Conservation (phyloP, 2,888 invertebrate genomes). For the Isotomurus palustris region DNA sequence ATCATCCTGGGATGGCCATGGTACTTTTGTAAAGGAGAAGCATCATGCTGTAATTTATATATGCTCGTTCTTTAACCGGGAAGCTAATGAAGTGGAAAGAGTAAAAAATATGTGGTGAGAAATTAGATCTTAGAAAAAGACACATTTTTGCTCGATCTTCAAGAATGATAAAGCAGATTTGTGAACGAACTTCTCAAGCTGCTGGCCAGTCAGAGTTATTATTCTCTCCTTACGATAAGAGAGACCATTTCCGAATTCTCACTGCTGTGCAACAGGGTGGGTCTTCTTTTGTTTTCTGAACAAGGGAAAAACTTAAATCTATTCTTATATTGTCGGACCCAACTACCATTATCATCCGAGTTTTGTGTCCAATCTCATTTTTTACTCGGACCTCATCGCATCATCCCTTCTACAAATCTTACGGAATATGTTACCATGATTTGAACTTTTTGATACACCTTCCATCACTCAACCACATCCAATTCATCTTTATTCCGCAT, state of each 20-base stretch:
- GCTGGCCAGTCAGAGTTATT: slow-evolving; percentile 4
- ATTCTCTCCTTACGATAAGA: no score
- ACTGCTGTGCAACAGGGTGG: slow-evolving; percentile 33
- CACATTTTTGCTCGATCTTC: background rate
- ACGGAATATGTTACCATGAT: no score
- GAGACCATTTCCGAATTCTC: background rate
- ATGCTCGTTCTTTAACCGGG: background rate
- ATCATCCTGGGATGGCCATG: no score
- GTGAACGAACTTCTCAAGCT: slow-evolving; percentile 10
- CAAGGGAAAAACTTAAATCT: background rate
- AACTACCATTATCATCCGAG: slow-evolving; percentile 5
- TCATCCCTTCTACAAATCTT: no score
- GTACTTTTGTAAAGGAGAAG: no score
- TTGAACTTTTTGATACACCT: no score
- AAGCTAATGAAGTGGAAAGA: slow-evolving; percentile 5
- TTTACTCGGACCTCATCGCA: no score
- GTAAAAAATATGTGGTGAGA: slow-evolving; percentile 9
- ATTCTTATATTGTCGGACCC: slow-evolving; percentile 1
- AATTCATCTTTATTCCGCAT: no score
- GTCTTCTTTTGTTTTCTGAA: slow-evolving; percentile 30
- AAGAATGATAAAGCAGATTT: slow-evolving; percentile 26
- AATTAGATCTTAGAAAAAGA: slow-evolving; percentile 6
- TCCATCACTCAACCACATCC: no score
- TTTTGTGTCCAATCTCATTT: background rate
- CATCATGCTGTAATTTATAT: no score